Percentiles rank a stretch among this genome's conserved stretches.
phyloP scores from a whole-genome alignment of 2,797 vertebrate species.

The Hypotaenidia okinawae region DNA sequence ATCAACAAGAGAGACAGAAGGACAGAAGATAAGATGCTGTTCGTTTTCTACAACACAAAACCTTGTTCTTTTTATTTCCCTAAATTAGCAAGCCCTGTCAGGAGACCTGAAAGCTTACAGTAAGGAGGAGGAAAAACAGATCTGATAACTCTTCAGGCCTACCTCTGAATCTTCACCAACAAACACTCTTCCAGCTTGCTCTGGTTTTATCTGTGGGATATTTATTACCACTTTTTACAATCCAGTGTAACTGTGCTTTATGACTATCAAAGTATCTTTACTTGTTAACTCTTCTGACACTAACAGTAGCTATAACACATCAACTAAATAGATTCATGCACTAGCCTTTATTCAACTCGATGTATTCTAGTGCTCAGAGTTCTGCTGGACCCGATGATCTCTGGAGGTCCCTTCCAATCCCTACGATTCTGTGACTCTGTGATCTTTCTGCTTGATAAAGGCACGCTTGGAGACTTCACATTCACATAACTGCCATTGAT shows the following conservation, averaged over 20 bases:
- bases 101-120: not conserved
- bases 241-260: not conserved
- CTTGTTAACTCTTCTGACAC: not conserved
- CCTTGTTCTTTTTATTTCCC: not conserved
- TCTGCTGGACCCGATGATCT: not conserved
- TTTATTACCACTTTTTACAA: not conserved
- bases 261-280: not conserved
- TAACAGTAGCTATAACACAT: not conserved
- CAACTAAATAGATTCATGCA: not conserved
- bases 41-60: not conserved
- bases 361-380: not conserved
- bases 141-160: not conserved
- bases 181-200: not conserved
- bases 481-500: not conserved
- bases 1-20: not conserved
- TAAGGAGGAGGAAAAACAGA: not conserved
- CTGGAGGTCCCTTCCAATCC: too few species aligned
- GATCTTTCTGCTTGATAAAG: not conserved
- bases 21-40: not conserved
- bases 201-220: not conserved
- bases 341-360: not conserved
- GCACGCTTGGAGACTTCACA: not conserved
- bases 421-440: too few species aligned
- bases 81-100: not conserved
- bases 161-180: not conserved